Evolutionary conservation across 2,888 invertebrate genomes (phyloP).

Genomic region (Ichneumoninae sp.): DNA sequence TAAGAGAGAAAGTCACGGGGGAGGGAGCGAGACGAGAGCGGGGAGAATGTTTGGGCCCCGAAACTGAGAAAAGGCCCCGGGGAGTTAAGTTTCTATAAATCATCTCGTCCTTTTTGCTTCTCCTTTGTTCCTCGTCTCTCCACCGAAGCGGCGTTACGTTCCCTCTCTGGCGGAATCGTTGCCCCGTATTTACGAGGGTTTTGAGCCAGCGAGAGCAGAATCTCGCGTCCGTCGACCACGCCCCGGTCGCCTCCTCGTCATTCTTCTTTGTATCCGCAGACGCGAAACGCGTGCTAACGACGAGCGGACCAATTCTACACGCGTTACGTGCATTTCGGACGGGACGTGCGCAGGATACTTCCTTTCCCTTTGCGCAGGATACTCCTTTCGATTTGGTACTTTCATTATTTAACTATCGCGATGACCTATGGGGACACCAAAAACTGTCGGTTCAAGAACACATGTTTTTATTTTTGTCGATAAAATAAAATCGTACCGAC

Average conservation of each 20-base stretch:
- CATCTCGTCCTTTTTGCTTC: constrained; percentile 76
- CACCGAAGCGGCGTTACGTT: constrained; percentile 1
- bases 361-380: too few relatives aligned
- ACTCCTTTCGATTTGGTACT: background rate
- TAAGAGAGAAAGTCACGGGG: constrained; percentile 28
- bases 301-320: background rate
- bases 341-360: background rate
- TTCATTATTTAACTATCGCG: background rate
- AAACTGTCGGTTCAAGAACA: background rate
- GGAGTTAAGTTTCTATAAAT: constrained; percentile 84
- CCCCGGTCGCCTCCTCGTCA: constrained; percentile 43
- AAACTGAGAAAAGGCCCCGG: constrained; percentile 59
- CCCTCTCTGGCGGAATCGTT: constrained; percentile 67
- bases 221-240: constrained; percentile 50
- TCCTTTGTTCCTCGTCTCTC: constrained; percentile 32
- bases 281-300: constrained; percentile 72
- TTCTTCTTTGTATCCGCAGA: constrained; percentile 61
- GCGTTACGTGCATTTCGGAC: constrained; percentile 51
- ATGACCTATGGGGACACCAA: background rate
- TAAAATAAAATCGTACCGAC: too few relatives aligned
- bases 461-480: too few relatives aligned
- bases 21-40: constrained; percentile 50
- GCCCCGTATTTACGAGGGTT: constrained; percentile 66
- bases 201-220: constrained; percentile 30
- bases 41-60: constrained; percentile 44